These are phyloP conservation scores for Diorhabda elongata DNA, from an alignment of 1,140 invertebrate genomes.

Conservation along the genomic window DNA sequence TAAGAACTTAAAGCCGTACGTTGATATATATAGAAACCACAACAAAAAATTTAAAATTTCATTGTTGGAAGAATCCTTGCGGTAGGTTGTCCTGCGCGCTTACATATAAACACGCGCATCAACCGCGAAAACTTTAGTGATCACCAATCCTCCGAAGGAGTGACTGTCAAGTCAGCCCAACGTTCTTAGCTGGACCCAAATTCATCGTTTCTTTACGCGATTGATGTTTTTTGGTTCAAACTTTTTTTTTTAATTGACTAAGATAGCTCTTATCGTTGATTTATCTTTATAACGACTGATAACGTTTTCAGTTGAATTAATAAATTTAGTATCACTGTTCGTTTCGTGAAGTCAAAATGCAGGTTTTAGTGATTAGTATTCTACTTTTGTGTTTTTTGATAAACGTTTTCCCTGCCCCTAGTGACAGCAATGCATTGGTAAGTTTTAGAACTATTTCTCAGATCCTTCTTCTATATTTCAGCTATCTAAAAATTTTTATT, in stretches of 20 bases:
- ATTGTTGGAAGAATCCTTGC: constrained; percentile 11
- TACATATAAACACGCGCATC: constrained; percentile 12
- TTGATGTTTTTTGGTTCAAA: constrained; percentile 9
- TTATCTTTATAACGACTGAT: constrained; percentile 2
- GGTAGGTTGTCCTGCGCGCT: constrained; percentile 10
- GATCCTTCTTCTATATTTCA: too few relatives aligned
- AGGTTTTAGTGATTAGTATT: constrained; percentile 8
- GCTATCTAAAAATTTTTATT: too few relatives aligned
- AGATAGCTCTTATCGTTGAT: neutral
- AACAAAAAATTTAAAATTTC: neutral
- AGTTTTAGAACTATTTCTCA: constrained; percentile 1
- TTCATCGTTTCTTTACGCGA: constrained; percentile 3
- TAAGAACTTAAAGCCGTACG: too few relatives aligned
- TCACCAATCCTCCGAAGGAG: constrained; percentile 4
- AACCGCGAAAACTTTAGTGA: constrained; percentile 11
- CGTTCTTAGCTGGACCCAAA: neutral
- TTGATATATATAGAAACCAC: neutral
- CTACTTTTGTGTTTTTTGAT: constrained; percentile 12
- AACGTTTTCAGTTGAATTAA: neutral
- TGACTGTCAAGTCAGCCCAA: neutral
- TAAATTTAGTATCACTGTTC: neutral
- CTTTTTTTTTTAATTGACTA: neutral
- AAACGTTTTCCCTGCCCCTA: neutral
- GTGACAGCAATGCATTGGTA: constrained; percentile 16
- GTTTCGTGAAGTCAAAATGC: constrained; percentile 7